Evolutionary conservation across 2,888 invertebrate species (phyloP), one percentile per base, ranked within the genome.

Genomic region (Liodrosophila aerea): DNA sequence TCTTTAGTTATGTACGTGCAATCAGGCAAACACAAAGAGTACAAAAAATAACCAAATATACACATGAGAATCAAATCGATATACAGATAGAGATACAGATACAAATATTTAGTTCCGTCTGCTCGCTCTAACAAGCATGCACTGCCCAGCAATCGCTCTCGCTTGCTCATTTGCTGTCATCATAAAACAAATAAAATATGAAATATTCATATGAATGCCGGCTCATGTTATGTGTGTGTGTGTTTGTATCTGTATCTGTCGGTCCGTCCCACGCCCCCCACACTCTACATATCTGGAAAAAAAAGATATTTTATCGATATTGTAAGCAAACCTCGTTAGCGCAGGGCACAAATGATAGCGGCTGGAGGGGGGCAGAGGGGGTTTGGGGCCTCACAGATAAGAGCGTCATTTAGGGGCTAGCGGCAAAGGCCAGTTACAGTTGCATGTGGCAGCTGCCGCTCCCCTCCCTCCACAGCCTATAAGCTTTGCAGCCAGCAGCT

Each of bases 311-410:
- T 63, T 76, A 78, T 76, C 80, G 83, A 74, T 73, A 78, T 62
- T 73, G 83, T 76, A 76, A 73, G 65, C 76, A 82, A 73, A 71
- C 71, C 62, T 73, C 73, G 71, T 75, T 82, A 71, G 75, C 56
- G 15, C 7, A 40, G 13, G 37, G 12, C 12, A 36, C 7, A 7
- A 1, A 12, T 9, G 13, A 30, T 11, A 30, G 31, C 8, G 29
- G 15, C 13, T n/a, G 22, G 47, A 30, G 11, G 29, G 1, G 18
- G 29, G 7, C 11, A 7, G 4, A 34, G 16, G 18, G 36, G n/a
- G n/a, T n/a, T n/a, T n/a, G n/a, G n/a, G n/a, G n/a, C n/a, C n/a
- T n/a, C 9, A 5, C 8, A 40, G 52, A 70, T 53, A 51, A 62
- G 46, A 40, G 46, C 36, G 53, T 40, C 46, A 62, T 61, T 61